Percentiles rank a stretch among this genome's conserved stretches.
These are phyloP conservation scores for Arrhamphus sclerolepis DNA, from an alignment of 2,797 vertebrate species.

Conservation along the genomic window DNA sequence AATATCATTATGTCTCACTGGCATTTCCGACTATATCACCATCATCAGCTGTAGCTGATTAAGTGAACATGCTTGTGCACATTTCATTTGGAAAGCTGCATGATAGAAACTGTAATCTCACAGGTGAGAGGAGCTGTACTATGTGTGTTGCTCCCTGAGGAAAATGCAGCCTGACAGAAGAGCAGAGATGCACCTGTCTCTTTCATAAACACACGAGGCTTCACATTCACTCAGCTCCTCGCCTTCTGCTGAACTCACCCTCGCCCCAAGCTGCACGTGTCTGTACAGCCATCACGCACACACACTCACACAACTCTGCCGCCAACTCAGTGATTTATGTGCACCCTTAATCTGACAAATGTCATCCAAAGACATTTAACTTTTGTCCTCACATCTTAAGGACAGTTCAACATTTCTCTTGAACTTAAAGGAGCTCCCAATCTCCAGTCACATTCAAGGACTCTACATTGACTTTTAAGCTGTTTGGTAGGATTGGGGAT, in stretches of 20 bases:
- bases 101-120: slow-evolving; percentile 82
- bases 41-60: slow-evolving; percentile 37
- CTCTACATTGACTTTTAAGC: slow-evolving; percentile 1
- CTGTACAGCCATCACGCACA: slow-evolving; percentile 4
- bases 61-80: slow-evolving; percentile 57
- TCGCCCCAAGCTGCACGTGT: slow-evolving; percentile 49
- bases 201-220: slow-evolving; percentile 40
- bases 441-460: neutral
- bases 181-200: slow-evolving; percentile 65
- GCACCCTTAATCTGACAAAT: slow-evolving; percentile 2
- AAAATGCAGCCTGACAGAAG: slow-evolving; percentile 43
- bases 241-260: slow-evolving; percentile 48
- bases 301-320: slow-evolving; percentile 1
- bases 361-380: slow-evolving; percentile 18
- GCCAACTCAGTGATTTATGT: neutral
- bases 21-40: slow-evolving; percentile 61
- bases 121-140: slow-evolving; percentile 70
- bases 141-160: slow-evolving; percentile 54
- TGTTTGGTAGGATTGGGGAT: neutral
- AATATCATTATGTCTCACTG: slow-evolving; percentile 60
- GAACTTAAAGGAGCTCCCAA: neutral
- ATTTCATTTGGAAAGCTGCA: slow-evolving; percentile 55
- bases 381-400: slow-evolving; percentile 11
- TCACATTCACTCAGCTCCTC: slow-evolving; percentile 49
- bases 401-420: slow-evolving; percentile 11